Evolutionary conservation across 2,113 vertebrate genomes (phyloP).

Genomic region (Etia nguti): DNA sequence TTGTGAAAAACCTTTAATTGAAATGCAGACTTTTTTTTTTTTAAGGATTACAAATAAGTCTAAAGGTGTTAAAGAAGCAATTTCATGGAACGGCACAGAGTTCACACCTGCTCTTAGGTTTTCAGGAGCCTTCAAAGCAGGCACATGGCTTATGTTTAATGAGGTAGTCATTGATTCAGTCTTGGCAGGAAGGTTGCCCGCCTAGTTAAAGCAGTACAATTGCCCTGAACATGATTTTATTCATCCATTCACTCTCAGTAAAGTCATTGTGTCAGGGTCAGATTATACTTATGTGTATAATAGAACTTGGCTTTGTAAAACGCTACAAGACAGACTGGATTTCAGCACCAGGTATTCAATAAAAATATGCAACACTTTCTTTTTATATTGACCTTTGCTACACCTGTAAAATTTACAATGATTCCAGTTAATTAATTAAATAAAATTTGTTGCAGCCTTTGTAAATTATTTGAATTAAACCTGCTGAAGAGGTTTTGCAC

Average conservation of each 20-base stretch:
- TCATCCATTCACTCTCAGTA: neutral
- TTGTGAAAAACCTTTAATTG: neutral
- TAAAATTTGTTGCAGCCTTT: neutral
- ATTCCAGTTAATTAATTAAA: neutral
- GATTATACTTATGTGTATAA: neutral
- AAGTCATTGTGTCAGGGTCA: neutral
- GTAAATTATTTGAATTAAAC: neutral
- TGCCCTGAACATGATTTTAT: neutral
- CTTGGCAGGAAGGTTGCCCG: constrained; percentile 9
- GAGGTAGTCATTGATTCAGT: constrained; percentile 26
- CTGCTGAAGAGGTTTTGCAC: neutral
- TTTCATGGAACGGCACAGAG: neutral
- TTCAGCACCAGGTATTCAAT: neutral
- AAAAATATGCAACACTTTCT: neutral
- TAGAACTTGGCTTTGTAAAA: neutral
- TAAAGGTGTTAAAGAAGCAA: neutral
- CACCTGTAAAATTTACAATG: neutral
- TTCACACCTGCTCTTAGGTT: neutral
- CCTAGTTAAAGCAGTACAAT: neutral
- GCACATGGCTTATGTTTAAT: constrained; percentile 18
- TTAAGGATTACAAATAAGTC: neutral
- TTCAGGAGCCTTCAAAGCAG: constrained; percentile 1
- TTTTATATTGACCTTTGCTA: neutral
- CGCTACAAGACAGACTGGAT: neutral
- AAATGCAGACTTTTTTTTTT: neutral